phyloP scores from a whole-genome alignment of 2,888 invertebrate genomes.

The Meliscaeva auricollis region DNA sequence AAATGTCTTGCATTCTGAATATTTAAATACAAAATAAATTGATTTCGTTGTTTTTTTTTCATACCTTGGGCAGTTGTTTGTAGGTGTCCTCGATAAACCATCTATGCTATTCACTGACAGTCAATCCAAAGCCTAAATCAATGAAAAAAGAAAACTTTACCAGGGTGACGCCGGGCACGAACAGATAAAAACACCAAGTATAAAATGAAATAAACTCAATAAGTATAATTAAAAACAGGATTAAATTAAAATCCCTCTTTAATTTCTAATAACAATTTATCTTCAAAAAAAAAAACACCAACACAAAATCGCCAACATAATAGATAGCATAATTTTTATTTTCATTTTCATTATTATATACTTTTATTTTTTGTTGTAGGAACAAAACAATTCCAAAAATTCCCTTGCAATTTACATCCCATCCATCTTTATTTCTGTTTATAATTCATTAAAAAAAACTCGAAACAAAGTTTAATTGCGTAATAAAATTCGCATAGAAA shows the following conservation, averaged over 20 bases:
- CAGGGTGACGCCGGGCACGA: too few species aligned
- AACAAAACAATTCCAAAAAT: too few species aligned
- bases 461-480: conserved; percentile 66
- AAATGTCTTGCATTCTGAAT: too few species aligned
- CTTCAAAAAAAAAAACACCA: neutral
- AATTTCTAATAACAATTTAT: neutral
- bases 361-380: neutral
- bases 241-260: neutral
- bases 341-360: neutral
- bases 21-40: too few species aligned
- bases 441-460: conserved; percentile 51
- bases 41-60: too few species aligned
- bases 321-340: neutral
- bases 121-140: too few species aligned
- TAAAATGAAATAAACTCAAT: neutral
- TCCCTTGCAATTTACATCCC: neutral
- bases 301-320: neutral
- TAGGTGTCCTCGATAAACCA: too few species aligned
- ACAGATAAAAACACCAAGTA: too few species aligned
- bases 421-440: neutral
- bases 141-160: too few species aligned
- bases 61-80: too few species aligned
- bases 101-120: too few species aligned
- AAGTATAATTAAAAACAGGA: neutral
- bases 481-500: conserved; percentile 53